Conservation (phyloP, 2,113 vertebrate genomes). For the Limanda limanda region DNA sequence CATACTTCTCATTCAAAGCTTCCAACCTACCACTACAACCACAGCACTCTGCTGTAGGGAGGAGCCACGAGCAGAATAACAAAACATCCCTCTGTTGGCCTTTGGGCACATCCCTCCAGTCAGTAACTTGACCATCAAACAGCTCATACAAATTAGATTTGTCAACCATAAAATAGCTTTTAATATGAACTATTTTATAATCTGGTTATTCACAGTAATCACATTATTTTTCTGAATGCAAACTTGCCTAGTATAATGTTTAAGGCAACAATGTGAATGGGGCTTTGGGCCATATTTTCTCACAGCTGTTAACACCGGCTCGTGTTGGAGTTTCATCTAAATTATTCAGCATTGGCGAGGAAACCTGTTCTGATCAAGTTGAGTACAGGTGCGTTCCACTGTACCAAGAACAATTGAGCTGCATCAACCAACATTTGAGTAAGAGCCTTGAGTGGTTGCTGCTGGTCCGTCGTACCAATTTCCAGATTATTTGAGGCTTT, state of each 20-base stretch:
- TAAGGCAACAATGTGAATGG: not conserved
- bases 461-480: conserved; percentile 9
- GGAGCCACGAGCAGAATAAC: not conserved
- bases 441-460: conserved; percentile 11
- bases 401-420: conserved; percentile 5
- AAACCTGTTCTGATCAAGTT: conserved; percentile 19
- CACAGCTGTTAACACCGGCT: conserved; percentile 11
- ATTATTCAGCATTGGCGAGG: conserved; percentile 55
- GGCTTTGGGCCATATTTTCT: conserved; percentile 30
- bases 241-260: conserved; percentile 5
- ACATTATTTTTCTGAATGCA: conserved; percentile 13
- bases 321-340: conserved; percentile 11
- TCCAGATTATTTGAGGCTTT: conserved; percentile 27
- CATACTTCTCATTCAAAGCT: not conserved
- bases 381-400: conserved; percentile 19
- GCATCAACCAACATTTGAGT: conserved; percentile 11
- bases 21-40: not conserved
- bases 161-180: not conserved
- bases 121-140: not conserved
- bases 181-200: not conserved
- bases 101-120: not conserved
- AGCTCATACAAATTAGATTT: not conserved
- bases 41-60: not conserved
- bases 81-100: not conserved
- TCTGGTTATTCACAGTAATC: conserved; percentile 6